Base-by-base conservation (phyloP, 2,113 vertebrate species). In the Percopsis transmontana region DNA sequence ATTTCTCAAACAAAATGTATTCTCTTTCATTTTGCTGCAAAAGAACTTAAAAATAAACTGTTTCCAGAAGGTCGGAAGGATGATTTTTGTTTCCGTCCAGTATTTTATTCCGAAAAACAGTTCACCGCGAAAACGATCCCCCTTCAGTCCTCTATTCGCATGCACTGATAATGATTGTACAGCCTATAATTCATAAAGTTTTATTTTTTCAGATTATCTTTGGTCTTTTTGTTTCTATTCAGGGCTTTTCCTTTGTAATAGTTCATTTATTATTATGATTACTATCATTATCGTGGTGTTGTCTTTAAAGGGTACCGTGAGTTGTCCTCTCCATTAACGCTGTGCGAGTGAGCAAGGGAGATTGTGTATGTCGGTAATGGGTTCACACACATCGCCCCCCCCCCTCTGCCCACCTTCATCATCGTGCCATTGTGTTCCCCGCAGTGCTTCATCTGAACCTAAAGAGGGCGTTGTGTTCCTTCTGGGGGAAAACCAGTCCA, bases 121-220 rank as follows among this genome's bases (percentile, higher is more conserved):
- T n/a, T n/a, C n/a, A 33, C 27, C 8, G 27, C 8, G 27, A 33
- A 6, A 33, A 6, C 5, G n/a, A 40, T 47, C 2, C 50, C 5
- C 8, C 60, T n/a, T 19, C 72, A 63, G 58, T n/a, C 55, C 41
- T 50, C 65, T 47, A 55, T 60, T 44, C 62, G 56, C 24, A 23
- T 83, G 77, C 83, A 88, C 83, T 88, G 86, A 82, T 82, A 15
- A 76, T 51, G 80, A 84, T 76, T 79, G 81, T 79, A 79, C 58
- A 54, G 62, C 5, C 44, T 55, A 83, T 59, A 69, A 58, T 68
- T 84, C 81, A n/a, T n/a, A n/a, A n/a, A 79, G 79, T 82, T 53
- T 53, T 53, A 4, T 23, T 53, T 83, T 85, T 73, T 68, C 58
- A 81, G 67, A 71, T 38, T 68, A 73, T 54, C 41, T 62, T 48